Evolutionary conservation across 2,888 invertebrate species (phyloP).

Genomic region (Hemaris fuciformis): DNA sequence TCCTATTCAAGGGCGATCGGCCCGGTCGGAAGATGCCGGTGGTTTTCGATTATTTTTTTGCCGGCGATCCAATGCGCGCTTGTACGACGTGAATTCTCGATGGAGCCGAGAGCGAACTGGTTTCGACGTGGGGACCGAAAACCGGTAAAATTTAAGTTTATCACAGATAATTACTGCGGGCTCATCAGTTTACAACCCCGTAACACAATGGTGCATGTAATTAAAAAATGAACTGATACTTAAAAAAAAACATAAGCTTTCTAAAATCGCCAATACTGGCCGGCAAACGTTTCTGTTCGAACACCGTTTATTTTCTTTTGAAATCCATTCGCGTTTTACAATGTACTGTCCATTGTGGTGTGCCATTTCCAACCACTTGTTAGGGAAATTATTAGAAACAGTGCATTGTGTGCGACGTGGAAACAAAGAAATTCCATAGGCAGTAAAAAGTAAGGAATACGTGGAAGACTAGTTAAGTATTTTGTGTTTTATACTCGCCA

Average conservation of each 20-base stretch:
- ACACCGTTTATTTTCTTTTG: constrained; percentile 44
- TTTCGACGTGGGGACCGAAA: constrained; percentile 68
- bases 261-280: constrained; percentile 10
- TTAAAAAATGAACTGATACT: constrained; percentile 38
- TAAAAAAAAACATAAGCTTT: constrained; percentile 22
- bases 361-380: constrained; percentile 57
- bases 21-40: constrained; percentile 48
- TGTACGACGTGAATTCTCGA: constrained; percentile 66
- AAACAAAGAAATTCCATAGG: constrained; percentile 69
- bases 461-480: constrained; percentile 47
- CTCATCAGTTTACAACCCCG: constrained; percentile 61
- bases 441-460: constrained; percentile 65
- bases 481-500: constrained; percentile 36
- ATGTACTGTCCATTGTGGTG: constrained; percentile 53
- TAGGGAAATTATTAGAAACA: constrained; percentile 69
- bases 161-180: constrained; percentile 69
- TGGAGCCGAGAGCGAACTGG: constrained; percentile 71
- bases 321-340: constrained; percentile 45
- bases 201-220: constrained; percentile 46
- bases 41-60: constrained; percentile 63
- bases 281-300: constrained; percentile 26
- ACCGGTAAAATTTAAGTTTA: constrained; percentile 77
- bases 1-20: constrained; percentile 42
- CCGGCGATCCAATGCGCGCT: constrained; percentile 55
- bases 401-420: constrained; percentile 56